Evolutionary conservation across 2,113 vertebrate species (phyloP).

Genomic region (Sceloporus undulatus): DNA sequence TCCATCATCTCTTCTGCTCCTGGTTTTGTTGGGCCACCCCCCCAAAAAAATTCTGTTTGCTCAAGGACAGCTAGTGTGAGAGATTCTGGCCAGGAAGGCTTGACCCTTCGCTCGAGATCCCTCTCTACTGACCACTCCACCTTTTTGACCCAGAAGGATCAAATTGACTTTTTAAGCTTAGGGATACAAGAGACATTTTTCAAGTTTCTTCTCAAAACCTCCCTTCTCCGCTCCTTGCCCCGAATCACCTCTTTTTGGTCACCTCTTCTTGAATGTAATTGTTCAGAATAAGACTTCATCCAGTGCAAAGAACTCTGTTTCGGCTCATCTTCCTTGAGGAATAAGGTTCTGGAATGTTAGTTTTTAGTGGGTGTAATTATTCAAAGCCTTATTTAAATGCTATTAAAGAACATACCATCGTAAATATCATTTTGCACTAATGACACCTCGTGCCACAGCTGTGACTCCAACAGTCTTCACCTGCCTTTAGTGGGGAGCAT

Average conservation of each 20-base stretch:
- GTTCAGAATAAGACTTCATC: constrained; percentile 66
- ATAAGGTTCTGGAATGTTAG: constrained; percentile 78
- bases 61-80: constrained; percentile 43
- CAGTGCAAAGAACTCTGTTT: constrained; percentile 64
- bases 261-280: constrained; percentile 80
- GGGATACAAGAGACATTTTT: constrained; percentile 31
- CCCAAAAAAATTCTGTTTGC: constrained; percentile 50
- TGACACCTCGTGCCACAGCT: constrained; percentile 75
- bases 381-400: constrained; percentile 85
- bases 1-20: neutral
- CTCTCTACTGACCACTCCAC: constrained; percentile 39
- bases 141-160: constrained; percentile 40
- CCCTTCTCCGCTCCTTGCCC: neutral
- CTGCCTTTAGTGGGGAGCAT: constrained; percentile 65
- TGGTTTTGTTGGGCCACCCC: constrained; percentile 9
- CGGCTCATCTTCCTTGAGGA: constrained; percentile 74
- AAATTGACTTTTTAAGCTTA: constrained; percentile 51
- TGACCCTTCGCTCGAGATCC: constrained; percentile 1
- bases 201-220: neutral
- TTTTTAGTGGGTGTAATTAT: constrained; percentile 80
- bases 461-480: constrained; percentile 61
- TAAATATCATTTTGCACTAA: constrained; percentile 84
- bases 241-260: neutral
- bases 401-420: constrained; percentile 81
- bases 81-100: constrained; percentile 49